Percentiles rank a stretch among this genome's conserved stretches.
These are phyloP conservation scores for Protonemura montana DNA, from an alignment of 2,888 invertebrate genomes.

Conservation along the genomic window DNA sequence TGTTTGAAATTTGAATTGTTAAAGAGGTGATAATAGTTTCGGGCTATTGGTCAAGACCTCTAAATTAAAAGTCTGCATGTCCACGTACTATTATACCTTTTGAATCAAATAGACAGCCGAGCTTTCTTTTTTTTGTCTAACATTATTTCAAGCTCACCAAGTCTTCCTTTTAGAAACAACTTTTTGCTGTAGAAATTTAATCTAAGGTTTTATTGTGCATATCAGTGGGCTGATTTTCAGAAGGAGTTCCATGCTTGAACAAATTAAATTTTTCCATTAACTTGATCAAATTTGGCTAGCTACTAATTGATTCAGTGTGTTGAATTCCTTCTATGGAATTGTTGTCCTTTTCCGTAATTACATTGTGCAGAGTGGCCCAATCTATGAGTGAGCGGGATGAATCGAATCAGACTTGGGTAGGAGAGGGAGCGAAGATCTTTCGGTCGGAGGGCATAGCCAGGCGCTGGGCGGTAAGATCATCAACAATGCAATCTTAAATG, in stretches of 20 bases:
- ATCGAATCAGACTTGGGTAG: slow-evolving; percentile 19
- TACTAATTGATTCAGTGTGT: neutral
- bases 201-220: neutral
- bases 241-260: neutral
- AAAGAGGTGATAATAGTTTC: too few species aligned
- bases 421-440: neutral
- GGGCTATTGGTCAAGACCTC: neutral
- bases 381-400: slow-evolving; percentile 17
- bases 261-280: neutral
- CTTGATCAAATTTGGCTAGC: neutral
- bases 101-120: neutral
- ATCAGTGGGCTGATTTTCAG: neutral
- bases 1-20: too few species aligned
- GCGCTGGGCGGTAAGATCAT: slow-evolving; percentile 24
- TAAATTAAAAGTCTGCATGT: neutral
- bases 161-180: neutral
- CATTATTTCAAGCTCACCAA: neutral
- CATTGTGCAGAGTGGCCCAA: slow-evolving; percentile 26
- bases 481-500: neutral
- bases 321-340: neutral
- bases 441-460: neutral
- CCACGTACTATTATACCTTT: neutral
- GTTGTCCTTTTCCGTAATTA: neutral
- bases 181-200: neutral
- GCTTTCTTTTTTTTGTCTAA: neutral